Percentiles rank a stretch among this genome's conserved stretches.
phyloP scores from a whole-genome alignment of 1,140 invertebrate species.

The Octopus sinensis region DNA sequence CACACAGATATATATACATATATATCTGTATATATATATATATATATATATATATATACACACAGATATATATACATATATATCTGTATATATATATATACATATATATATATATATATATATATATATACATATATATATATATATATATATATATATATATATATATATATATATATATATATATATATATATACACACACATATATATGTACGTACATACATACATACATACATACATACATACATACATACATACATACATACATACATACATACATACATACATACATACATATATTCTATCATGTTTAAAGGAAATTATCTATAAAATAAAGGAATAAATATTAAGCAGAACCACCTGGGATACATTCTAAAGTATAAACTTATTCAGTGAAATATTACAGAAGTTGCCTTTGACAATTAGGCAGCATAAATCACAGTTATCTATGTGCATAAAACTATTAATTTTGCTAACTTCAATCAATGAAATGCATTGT shows the following conservation, averaged over 20 bases:
- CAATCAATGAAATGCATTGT: too few relatives aligned
- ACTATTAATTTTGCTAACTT: too few relatives aligned
- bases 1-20: neutral
- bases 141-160: neutral
- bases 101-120: neutral
- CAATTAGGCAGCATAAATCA: too few relatives aligned
- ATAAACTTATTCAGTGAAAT: too few relatives aligned
- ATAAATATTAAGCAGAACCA: too few relatives aligned
- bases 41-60: neutral
- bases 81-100: neutral
- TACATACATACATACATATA: neutral
- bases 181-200: neutral
- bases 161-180: neutral
- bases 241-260: neutral
- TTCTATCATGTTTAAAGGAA: neutral
- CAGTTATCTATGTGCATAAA: too few relatives aligned
- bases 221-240: neutral
- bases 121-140: neutral
- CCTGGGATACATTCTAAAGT: too few relatives aligned
- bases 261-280: constrained; percentile 1
- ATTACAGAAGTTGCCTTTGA: too few relatives aligned
- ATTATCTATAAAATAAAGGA: too few relatives aligned
- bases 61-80: neutral
- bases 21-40: neutral
- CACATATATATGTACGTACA: neutral